These are phyloP conservation scores for Pongo pygmaeus DNA, from an alignment of 2,113 vertebrate species.

Conservation along the genomic window DNA sequence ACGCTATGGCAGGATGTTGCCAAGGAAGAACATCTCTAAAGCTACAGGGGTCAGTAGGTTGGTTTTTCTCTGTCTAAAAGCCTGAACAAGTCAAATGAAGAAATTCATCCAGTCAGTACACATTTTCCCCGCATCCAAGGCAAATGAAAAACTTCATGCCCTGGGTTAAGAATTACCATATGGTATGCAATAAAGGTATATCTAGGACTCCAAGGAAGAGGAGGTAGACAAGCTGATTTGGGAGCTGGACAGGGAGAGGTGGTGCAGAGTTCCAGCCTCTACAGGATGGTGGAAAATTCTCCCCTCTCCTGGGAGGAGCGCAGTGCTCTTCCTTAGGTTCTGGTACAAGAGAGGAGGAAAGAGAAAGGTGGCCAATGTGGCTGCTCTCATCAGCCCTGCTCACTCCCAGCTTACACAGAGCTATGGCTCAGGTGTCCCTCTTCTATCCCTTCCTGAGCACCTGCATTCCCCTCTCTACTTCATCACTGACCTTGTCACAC, in stretches of 20 bases:
- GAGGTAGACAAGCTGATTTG: neutral
- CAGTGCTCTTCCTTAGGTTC: neutral
- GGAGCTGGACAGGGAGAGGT: neutral
- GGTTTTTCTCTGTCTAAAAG: neutral
- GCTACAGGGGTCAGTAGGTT: neutral
- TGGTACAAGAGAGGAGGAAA: neutral
- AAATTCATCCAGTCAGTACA: conserved; percentile 28
- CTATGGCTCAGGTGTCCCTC: neutral
- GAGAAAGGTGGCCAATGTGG: neutral
- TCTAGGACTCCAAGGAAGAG: neutral
- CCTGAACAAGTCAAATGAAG: conserved; percentile 21
- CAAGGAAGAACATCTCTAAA: neutral
- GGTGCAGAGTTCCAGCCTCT: neutral
- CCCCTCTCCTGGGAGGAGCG: neutral
- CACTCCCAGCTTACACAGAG: neutral
- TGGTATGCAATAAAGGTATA: neutral
- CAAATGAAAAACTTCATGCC: conserved; percentile 38
- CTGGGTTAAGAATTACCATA: neutral
- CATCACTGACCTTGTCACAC: neutral
- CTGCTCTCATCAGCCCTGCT: neutral
- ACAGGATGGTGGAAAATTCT: neutral
- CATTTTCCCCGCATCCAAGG: conserved; percentile 16
- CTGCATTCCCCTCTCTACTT: neutral
- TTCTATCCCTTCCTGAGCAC: neutral
- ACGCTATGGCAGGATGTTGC: neutral